Evolutionary conservation across 1,140 invertebrate genomes (phyloP).

Genomic region (Drosophila ficusphila): DNA sequence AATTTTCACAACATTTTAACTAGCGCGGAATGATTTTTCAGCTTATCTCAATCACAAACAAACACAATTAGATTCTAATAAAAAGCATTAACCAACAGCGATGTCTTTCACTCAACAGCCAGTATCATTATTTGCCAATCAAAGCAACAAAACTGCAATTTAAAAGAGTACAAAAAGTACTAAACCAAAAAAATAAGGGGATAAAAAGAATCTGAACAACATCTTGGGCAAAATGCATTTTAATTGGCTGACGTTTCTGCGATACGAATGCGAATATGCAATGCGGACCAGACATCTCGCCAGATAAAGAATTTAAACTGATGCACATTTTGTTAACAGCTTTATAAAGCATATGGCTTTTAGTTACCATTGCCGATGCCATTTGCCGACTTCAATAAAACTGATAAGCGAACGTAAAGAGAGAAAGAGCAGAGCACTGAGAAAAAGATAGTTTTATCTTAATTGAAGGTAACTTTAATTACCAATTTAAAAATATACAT

Average conservation of each 20-base stretch:
- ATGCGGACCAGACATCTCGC: conserved; percentile 72
- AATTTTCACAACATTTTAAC: not conserved
- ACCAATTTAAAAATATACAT: not conserved
- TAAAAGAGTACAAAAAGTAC: conserved; percentile 21
- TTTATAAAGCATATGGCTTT: conserved; percentile 82
- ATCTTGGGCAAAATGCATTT: conserved; percentile 77
- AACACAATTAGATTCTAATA: not conserved
- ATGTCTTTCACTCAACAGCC: not conserved
- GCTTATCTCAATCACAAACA: not conserved
- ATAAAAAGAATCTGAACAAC: conserved; percentile 39
- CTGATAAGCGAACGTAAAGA: conserved; percentile 67
- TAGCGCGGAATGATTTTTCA: too few relatives aligned
- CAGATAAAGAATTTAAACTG: conserved; percentile 83
- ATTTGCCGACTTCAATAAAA: conserved; percentile 80
- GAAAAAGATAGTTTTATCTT: not conserved
- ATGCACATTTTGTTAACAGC: conserved; percentile 83
- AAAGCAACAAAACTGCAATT: conserved; percentile 37
- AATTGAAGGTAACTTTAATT: not conserved
- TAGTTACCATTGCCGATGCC: conserved; percentile 64
- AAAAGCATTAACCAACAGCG: not conserved
- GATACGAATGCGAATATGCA: conserved; percentile 67
- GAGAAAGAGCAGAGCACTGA: conserved; percentile 12
- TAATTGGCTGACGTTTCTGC: conserved; percentile 73
- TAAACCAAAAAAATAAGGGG: not conserved
- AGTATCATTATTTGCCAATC: conserved; percentile 21